Evolutionary conservation across 2,113 vertebrate species (phyloP).

Genomic region (pig (Sus scrofa)): DNA sequence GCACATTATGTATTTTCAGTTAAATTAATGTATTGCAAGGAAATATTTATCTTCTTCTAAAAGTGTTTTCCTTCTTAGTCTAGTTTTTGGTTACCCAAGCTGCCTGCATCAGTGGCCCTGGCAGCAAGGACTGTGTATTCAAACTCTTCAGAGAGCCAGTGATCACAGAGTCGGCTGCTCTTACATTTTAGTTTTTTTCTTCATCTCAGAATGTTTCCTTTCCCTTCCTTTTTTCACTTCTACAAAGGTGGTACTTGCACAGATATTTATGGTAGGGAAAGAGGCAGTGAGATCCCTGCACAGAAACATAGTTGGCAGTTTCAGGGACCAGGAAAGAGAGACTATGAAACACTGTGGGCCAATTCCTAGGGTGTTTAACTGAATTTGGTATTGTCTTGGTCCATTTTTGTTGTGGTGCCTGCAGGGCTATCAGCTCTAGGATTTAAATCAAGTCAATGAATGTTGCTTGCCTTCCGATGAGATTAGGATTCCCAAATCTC

Average conservation of each 20-base stretch:
- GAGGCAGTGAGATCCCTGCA: neutral
- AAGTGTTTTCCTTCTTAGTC: neutral
- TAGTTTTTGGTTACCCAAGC: neutral
- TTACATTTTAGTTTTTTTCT: neutral
- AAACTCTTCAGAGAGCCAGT: neutral
- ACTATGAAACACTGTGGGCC: neutral
- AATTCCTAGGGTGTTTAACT: neutral
- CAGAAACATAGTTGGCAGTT: neutral
- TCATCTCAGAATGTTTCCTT: neutral
- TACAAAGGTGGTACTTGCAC: neutral
- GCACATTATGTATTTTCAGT: neutral
- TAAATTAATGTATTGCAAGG: neutral
- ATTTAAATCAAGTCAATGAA: neutral
- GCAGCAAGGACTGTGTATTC: no score
- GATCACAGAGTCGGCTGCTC: neutral
- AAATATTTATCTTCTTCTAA: neutral
- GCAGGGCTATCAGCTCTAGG: neutral
- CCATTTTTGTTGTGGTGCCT: neutral
- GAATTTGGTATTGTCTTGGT: neutral
- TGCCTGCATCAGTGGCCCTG: neutral
- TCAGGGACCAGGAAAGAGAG: neutral
- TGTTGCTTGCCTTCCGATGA: neutral
- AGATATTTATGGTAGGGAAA: neutral
- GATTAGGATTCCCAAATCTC: neutral
- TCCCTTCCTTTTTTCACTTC: slow-evolving; percentile 59